Base-by-base conservation (phyloP, 2,113 vertebrate genomes). In the Heterochromis multidens region DNA sequence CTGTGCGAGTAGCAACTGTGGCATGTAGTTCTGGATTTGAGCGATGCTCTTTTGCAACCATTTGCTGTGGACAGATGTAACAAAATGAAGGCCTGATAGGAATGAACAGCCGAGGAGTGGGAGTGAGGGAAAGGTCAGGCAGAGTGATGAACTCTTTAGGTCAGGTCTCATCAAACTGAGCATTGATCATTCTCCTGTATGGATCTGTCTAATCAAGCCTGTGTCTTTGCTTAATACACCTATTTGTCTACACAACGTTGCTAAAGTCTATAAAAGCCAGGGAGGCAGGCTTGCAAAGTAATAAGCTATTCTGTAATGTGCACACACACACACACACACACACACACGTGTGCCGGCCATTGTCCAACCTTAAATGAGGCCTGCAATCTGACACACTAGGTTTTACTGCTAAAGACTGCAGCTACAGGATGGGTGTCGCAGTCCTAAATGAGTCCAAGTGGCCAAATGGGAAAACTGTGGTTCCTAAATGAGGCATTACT, bases 81-180 rank as follows among this genome's bases (percentile, higher is more conserved):
- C 85, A 83, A 83, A 89, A 86, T 54, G 67, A 82, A 61, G 67
- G 12, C 46, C 21, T 85, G 90, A 92, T 91, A 88, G 72, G 82
- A 91, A 33, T 1, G 10, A 91, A 70, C 91, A 84, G 62, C 56
- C 3, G 23, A 87, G 72, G 49, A 78, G 74, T 77, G 77, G 11
- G 88, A 85, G 82, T 1, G 2, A 82, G 46, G 79, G 5, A 94
- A 94, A 95, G 74, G 57, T 95, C 90, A 93, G 65, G 23, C 40
- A 13, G 90, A 85, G 94, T 94, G 95, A 96, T 93, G 77, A 94
- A 95, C 80, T 94, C 94, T 70, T 92, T n/a, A 85, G 89, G 77
- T 95, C 90, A 84, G 79, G 80, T 25, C 62, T 83, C 87, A 94
- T 94, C 88, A 94, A 90, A 90, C 54, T n/a, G 58, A 90, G 84